A percentile compares a stretch with the other conserved stretches of the same genome.
Conservation (phyloP, 2,888 invertebrate species). For the Dinocampus coccinellae region DNA sequence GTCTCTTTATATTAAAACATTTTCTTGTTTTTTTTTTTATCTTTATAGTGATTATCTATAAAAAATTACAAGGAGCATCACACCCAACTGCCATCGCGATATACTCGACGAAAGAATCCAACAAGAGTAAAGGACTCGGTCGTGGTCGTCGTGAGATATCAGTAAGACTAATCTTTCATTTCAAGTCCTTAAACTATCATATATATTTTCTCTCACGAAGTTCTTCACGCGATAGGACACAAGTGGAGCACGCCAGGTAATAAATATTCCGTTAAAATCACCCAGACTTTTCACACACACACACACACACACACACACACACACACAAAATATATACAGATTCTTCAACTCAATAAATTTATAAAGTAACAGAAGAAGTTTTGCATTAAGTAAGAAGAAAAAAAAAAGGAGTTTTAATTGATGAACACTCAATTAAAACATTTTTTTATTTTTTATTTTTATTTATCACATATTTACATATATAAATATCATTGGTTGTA, state of each 20-base stretch:
- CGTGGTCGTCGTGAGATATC: conserved; percentile 46
- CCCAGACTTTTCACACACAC: not conserved
- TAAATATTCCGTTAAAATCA: conserved; percentile 19
- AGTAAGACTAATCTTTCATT: conserved; percentile 41
- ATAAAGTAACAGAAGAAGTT: conserved; percentile 35
- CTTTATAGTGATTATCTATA: no score
- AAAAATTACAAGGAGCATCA: not conserved
- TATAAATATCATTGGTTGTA: not conserved
- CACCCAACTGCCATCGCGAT: conserved; percentile 19
- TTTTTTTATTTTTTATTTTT: not conserved
- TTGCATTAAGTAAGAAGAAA: no score
- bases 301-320: no score
- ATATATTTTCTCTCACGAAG: conserved; percentile 44
- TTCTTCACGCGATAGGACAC: conserved; percentile 36
- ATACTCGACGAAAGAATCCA: conserved; percentile 32
- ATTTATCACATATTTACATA: not conserved
- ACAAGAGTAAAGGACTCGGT: conserved; percentile 15
- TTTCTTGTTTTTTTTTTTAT: no score
- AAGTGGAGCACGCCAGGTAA: conserved; percentile 42
- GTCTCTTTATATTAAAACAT: no score
- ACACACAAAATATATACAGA: not conserved
- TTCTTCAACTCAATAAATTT: not conserved
- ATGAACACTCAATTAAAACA: not conserved
- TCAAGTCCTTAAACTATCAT: conserved; percentile 17
- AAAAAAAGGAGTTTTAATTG: not conserved